These are phyloP conservation scores for Otolemur garnettii DNA, from an alignment of 2,113 vertebrate genomes.

Conservation along the genomic window DNA sequence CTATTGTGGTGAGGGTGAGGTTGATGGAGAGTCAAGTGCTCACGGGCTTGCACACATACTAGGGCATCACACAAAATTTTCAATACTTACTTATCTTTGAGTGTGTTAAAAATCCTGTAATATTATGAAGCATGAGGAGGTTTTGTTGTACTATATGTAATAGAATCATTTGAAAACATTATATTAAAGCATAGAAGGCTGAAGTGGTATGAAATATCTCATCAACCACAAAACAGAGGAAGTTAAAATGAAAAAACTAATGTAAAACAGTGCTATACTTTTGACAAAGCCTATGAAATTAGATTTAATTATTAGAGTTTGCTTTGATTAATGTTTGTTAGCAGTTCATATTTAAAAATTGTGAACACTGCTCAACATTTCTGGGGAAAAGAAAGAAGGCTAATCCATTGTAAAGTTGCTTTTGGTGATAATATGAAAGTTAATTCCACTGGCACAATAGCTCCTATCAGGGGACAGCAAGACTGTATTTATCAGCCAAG, in stretches of 20 bases:
- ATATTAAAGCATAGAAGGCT: background rate
- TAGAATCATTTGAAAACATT: background rate
- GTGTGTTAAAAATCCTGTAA: background rate
- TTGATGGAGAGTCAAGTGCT: rapidly evolving
- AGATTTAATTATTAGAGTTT: background rate
- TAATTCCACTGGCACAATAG: background rate
- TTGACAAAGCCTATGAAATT: background rate
- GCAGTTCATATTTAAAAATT: background rate
- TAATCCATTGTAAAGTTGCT: background rate
- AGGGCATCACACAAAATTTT: background rate
- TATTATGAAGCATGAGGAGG: background rate
- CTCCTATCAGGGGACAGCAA: background rate
- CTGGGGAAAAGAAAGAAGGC: background rate
- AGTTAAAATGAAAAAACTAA: background rate
- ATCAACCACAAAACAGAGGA: background rate
- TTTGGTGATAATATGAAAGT: background rate
- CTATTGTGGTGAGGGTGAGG: too few species aligned
- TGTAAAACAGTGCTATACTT: background rate
- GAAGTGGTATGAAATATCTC: background rate
- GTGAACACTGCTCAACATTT: background rate
- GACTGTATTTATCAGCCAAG: background rate
- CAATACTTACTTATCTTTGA: background rate
- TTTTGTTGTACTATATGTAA: background rate
- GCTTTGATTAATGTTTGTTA: background rate
- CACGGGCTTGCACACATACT: rapidly evolving